Evolutionary conservation across 1,140 invertebrate genomes (phyloP), one percentile per base, ranked within the genome.

Genomic region (Ericerus pela): DNA sequence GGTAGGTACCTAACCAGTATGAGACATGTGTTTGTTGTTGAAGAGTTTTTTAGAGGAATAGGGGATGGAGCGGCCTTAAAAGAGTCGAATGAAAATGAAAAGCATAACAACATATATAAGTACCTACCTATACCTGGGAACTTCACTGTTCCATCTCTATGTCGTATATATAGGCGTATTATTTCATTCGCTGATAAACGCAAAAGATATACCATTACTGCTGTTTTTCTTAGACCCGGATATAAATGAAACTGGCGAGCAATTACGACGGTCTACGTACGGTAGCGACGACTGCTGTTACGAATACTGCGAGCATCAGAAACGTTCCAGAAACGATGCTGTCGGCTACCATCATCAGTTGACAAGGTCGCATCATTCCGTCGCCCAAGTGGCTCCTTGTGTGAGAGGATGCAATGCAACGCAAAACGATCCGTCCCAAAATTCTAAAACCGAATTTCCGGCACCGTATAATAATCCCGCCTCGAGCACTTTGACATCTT

Each of bases 251-350:
- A 47, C 10, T 24, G 41, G 41, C 4, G 41, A 47, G 26, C 41
- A 47, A 14, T 47, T 47, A 47, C 18, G 22, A 24, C 41, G 41
- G 41, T 47, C 41, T 24, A 47, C 41, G 18, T 47, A 47, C 14
- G 41, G 41, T 24, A 47, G 41, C 41, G 11, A 6, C 10, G 11
- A 6, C 10, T 47, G 41, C 26, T 47, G 41, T 47, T 47, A 47
- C 20, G 41, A 47, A 2, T 47, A 47, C 20, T 47, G 41, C 20
- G 16, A 47, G 26, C 22, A 47, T 18, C 41, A 10, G 10, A 6
- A 10, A 47, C 8, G 6, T 10, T 10, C 10, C 4, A 16, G 2
- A 10, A 20, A 8, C 10, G 6, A 8, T 24, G 3, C 41, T 12
- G 20, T 22, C 18, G 41, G 41, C 16, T 47, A 47, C 16, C 41